Percentiles rank a stretch among this genome's conserved stretches.
phyloP scores from a whole-genome alignment of 2,888 invertebrate genomes.

The Drosophila eohydei region DNA sequence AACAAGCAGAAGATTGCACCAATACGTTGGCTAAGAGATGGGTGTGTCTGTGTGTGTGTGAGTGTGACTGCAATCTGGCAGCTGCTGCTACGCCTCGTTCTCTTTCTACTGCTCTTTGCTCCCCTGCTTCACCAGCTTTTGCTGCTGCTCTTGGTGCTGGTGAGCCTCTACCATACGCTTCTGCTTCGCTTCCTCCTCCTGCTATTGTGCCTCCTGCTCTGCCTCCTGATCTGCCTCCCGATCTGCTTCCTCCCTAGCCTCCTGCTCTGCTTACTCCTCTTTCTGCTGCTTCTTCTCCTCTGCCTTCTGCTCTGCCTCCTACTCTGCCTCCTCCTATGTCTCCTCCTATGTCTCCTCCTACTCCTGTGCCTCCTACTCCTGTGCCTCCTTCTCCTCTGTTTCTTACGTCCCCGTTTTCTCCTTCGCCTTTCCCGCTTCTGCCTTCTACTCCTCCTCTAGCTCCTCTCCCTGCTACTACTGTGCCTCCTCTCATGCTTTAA shows the following conservation, averaged over 20 bases:
- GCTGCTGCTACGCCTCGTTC: background rate
- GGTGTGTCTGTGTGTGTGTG: background rate
- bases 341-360: background rate
- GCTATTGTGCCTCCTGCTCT: background rate
- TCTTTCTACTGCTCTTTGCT: background rate
- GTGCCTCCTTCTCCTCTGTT: background rate
- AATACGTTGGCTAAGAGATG: conserved; percentile 1
- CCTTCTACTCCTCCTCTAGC: background rate
- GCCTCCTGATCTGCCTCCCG: background rate
- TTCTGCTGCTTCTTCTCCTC: background rate
- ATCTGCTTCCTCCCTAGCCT: background rate
- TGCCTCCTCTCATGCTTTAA: background rate
- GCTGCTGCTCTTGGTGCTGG: background rate
- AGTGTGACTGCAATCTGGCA: background rate
- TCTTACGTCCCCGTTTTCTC: background rate
- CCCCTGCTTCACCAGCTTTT: background rate
- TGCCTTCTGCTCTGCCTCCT: background rate
- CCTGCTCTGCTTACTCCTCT: background rate
- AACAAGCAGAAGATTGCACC: conserved; percentile 49
- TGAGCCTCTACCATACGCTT: background rate
- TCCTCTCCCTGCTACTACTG: background rate
- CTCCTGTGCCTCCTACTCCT: background rate
- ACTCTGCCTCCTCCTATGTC: background rate
- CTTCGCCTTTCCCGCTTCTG: background rate
- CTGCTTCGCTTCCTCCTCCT: background rate